Conservation (phyloP, 2,888 invertebrate genomes). For the Hydriomena furcata region DNA sequence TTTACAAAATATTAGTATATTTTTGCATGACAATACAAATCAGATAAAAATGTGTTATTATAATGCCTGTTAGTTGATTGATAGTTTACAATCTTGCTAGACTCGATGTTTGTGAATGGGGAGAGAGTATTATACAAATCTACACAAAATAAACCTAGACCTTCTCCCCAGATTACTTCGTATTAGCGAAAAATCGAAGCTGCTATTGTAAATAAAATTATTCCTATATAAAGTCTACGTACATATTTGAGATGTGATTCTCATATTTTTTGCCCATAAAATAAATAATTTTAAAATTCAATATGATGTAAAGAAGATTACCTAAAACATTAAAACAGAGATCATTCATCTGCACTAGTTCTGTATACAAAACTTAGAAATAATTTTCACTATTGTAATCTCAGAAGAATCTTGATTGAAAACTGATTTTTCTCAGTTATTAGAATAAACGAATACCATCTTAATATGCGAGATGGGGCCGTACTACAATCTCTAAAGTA, state of each 20-base stretch:
- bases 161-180: background rate
- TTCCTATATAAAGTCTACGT: conserved; percentile 9
- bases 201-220: conserved; percentile 19
- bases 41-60: conserved; percentile 1
- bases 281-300: conserved; percentile 1
- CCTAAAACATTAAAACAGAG: background rate
- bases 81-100: conserved; percentile 4
- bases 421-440: background rate
- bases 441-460: no score
- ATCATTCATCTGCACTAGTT: conserved; percentile 6
- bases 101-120: conserved; percentile 2
- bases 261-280: conserved; percentile 50
- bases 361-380: background rate
- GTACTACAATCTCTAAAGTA: no score
- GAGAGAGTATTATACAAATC: background rate
- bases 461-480: background rate
- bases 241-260: conserved; percentile 43
- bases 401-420: conserved; percentile 6
- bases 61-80: conserved; percentile 4
- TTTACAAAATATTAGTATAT: conserved; percentile 9
- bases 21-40: conserved; percentile 23
- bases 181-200: background rate
- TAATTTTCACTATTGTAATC: conserved; percentile 4
- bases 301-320: background rate
- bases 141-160: no score